Conservation (phyloP, 2,797 vertebrate species). For the Alectoris magna region DNA sequence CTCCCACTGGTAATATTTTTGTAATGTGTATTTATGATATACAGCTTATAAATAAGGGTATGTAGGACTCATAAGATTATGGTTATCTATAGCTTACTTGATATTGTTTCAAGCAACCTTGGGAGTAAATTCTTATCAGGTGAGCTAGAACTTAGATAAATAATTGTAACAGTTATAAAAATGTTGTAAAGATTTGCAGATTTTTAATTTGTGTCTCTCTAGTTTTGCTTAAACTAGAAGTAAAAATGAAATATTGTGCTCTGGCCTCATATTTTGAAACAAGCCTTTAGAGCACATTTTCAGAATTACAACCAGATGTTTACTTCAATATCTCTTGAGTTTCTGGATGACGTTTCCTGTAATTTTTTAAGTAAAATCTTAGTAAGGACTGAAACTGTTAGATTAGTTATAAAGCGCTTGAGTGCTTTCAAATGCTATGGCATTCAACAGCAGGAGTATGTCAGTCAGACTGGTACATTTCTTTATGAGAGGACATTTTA, state of each 20-base stretch:
- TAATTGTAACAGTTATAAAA: conserved; percentile 14
- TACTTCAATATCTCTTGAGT: conserved; percentile 48
- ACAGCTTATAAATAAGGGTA: conserved; percentile 52
- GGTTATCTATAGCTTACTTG: conserved; percentile 1
- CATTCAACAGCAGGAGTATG: not conserved
- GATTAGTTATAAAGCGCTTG: not conserved
- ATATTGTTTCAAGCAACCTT: conserved; percentile 45
- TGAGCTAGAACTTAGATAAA: conserved; percentile 52
- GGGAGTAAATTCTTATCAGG: conserved; percentile 43
- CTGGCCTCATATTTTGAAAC: not conserved
- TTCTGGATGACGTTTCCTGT: conserved; percentile 46
- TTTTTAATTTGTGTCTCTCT: conserved; percentile 34
- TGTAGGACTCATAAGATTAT: not conserved
- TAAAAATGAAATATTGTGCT: conserved; percentile 25
- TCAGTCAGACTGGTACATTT: not conserved
- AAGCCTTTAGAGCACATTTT: conserved; percentile 29
- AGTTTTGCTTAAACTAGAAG: conserved; percentile 22
- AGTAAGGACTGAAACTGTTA: conserved; percentile 1
- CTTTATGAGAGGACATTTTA: not conserved
- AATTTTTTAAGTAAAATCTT: conserved; percentile 35
- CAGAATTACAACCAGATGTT: conserved; percentile 59
- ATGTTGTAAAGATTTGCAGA: not conserved
- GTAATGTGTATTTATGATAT: conserved; percentile 41
- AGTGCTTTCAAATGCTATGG: not conserved
- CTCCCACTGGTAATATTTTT: conserved; percentile 28